A percentile compares a stretch with the other conserved stretches of the same genome.
These are phyloP conservation scores for Cydia splendana DNA, from an alignment of 1,140 invertebrate genomes.

Conservation along the genomic window DNA sequence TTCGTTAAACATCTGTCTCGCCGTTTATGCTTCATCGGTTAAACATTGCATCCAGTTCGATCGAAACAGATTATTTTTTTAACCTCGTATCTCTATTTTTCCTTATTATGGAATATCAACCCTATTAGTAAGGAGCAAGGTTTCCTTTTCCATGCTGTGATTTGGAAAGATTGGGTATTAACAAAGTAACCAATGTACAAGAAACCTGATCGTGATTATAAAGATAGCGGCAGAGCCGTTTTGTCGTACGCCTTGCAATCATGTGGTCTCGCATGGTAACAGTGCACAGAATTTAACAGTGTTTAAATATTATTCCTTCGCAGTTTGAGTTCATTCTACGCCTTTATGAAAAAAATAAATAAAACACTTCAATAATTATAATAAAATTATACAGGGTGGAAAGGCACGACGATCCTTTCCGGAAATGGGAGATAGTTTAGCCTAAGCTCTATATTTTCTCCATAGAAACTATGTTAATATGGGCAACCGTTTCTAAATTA, in stretches of 20 bases:
- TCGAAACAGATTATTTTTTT: neutral
- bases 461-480: too few relatives aligned
- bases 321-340: neutral
- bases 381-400: too few relatives aligned
- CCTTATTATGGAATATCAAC: neutral
- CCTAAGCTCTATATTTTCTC: too few relatives aligned
- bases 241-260: conserved; percentile 67
- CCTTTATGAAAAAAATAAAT: neutral
- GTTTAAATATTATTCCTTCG: neutral
- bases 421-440: too few relatives aligned
- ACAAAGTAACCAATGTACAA: conserved; percentile 52
- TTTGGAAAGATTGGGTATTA: conserved; percentile 36
- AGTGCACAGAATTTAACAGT: conserved; percentile 40
- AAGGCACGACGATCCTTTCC: too few relatives aligned
- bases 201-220: conserved; percentile 65
- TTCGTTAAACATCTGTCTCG: conserved; percentile 48
- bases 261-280: conserved; percentile 56
- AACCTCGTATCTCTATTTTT: neutral
- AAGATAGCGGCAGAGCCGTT: conserved; percentile 55
- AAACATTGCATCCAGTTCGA: conserved; percentile 47
- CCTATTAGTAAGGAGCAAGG: neutral
- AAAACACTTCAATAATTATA: too few relatives aligned
- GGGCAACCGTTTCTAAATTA: too few relatives aligned
- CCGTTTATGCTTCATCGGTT: conserved; percentile 45
- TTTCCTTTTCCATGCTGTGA: neutral